Conservation (phyloP, 2,888 invertebrate species). For the Maniola hyperantus region DNA sequence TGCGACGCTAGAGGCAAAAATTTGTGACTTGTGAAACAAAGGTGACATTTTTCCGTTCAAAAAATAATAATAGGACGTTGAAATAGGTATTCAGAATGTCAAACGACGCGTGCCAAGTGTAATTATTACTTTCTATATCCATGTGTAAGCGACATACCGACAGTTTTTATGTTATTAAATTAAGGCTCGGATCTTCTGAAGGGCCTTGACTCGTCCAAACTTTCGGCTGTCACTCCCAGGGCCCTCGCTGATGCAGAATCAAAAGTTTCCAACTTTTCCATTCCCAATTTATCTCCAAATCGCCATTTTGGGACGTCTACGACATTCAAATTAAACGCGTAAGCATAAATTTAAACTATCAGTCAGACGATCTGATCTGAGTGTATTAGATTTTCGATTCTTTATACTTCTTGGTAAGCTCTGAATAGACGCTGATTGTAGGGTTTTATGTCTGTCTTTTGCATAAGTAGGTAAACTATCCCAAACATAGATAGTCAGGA, state of each 20-base stretch:
- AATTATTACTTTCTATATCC: too few species aligned
- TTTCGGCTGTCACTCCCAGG: slow-evolving; percentile 45
- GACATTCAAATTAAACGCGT: slow-evolving; percentile 45
- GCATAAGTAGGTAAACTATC: slow-evolving; percentile 21
- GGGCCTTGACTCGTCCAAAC: slow-evolving; percentile 33
- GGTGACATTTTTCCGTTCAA: too few species aligned
- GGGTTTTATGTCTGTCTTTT: slow-evolving; percentile 24
- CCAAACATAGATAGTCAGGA: not conserved
- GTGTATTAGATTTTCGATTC: slow-evolving; percentile 37
- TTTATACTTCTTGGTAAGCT: slow-evolving; percentile 24
- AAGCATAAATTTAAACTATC: slow-evolving; percentile 38
- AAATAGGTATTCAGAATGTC: not conserved
- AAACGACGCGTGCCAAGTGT: not conserved
- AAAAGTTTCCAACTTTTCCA: slow-evolving; percentile 46
- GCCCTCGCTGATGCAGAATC: slow-evolving; percentile 43
- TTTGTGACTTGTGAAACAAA: too few species aligned
- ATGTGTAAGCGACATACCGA: slow-evolving; percentile 17
- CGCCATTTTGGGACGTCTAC: slow-evolving; percentile 45
- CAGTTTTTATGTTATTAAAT: slow-evolving; percentile 19
- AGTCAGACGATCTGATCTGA: slow-evolving; percentile 24
- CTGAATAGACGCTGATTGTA: slow-evolving; percentile 38
- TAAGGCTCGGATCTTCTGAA: slow-evolving; percentile 20
- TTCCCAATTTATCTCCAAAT: slow-evolving; percentile 46
- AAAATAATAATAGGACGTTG: too few species aligned
- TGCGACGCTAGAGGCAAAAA: too few species aligned